Evolutionary conservation across 2,113 vertebrate species (phyloP).

Genomic region (Gracilinanus agilis): DNA sequence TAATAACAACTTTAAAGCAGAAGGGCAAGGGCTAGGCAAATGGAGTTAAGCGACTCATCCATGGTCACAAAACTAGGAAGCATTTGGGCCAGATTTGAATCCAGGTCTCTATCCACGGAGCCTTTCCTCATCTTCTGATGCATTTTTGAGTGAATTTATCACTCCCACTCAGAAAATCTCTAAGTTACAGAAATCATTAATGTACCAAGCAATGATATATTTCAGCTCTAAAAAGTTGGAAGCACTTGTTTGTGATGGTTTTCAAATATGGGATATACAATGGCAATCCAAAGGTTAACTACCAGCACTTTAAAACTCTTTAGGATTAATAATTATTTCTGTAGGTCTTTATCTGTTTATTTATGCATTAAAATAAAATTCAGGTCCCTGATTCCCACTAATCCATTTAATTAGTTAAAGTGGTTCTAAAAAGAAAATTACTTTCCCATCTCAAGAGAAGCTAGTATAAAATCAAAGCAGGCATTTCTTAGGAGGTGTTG

Average conservation of each 20-base stretch:
- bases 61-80: too few species aligned
- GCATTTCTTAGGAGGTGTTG: constrained; percentile 69
- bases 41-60: too few species aligned
- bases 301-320: not conserved
- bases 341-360: not conserved
- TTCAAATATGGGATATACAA: not conserved
- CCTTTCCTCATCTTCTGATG: not conserved
- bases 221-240: not conserved
- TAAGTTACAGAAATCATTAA: not conserved
- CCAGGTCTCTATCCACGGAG: too few species aligned
- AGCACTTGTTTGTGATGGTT: not conserved
- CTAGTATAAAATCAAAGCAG: not conserved
- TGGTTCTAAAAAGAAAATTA: not conserved
- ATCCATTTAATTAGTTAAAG: not conserved
- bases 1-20: too few species aligned
- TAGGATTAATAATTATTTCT: not conserved
- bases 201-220: not conserved
- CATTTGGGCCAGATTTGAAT: too few species aligned
- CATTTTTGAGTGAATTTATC: not conserved
- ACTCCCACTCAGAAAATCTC: not conserved
- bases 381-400: not conserved
- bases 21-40: too few species aligned
- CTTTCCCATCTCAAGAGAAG: rapidly evolving
- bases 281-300: not conserved
- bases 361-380: not conserved